These are phyloP conservation scores for Ditula angustiorana DNA, from an alignment of 2,888 invertebrate species.

Conservation along the genomic window DNA sequence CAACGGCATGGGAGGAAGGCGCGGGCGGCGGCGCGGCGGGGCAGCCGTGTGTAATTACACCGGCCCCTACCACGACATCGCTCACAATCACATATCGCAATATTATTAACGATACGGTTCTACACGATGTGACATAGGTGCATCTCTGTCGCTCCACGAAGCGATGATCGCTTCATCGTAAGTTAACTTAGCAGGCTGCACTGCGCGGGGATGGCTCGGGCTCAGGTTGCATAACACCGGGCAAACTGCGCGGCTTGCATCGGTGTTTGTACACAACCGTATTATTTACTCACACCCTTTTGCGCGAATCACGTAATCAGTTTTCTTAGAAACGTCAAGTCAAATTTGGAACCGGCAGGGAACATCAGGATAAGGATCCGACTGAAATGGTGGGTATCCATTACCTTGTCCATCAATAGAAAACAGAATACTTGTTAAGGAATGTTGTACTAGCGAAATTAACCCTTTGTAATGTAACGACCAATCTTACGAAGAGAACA, in stretches of 20 bases:
- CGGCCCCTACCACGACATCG: constrained; percentile 20
- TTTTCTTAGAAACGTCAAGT: constrained; percentile 58
- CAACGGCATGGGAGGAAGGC: constrained; percentile 44
- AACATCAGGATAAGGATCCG: constrained; percentile 57
- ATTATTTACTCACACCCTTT: constrained; percentile 65
- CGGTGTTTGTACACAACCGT: constrained; percentile 69
- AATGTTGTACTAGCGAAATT: constrained; percentile 51
- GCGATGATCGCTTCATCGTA: constrained; percentile 23
- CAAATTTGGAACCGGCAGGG: constrained; percentile 52
- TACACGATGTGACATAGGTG: constrained; percentile 8
- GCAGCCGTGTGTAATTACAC: constrained; percentile 72
- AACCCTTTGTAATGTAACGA: constrained; percentile 61
- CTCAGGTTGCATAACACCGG: constrained; percentile 73
- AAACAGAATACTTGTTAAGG: neutral
- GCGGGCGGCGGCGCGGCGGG: constrained; percentile 43
- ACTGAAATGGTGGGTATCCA: constrained; percentile 2
- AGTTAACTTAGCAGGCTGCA: constrained; percentile 50
- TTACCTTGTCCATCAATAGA: neutral
- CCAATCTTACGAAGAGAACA: constrained; percentile 55
- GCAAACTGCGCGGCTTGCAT: constrained; percentile 56
- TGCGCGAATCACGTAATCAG: constrained; percentile 54
- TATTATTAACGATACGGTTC: constrained; percentile 16
- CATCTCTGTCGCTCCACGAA: constrained; percentile 30
- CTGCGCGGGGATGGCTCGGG: constrained; percentile 56
- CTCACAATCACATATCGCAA: constrained; percentile 26